Evolutionary conservation across 1,140 invertebrate genomes (phyloP), one percentile per base, ranked within the genome.

Genomic region (Temnothorax nylanderi): DNA sequence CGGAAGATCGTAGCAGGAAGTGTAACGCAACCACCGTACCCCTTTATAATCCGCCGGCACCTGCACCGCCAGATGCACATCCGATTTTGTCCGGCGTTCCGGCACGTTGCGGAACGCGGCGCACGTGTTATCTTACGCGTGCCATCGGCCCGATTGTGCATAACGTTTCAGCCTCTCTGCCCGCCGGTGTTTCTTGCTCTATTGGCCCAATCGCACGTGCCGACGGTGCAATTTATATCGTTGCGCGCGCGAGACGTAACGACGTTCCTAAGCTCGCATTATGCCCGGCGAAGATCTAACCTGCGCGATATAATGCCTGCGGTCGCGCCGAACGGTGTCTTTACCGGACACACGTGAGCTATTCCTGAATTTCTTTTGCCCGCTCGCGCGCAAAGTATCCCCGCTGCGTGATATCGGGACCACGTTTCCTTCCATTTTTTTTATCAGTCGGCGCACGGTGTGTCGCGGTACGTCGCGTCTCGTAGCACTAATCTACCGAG

Each of bases 71-170:
- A 75, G 69, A 74, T 72, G 54, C 69, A 58, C 54, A 34, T 74
- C 41, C 41, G 69, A 84, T 60, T 84, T 37, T n/a, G 87, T 56
- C 76, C 44, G 49, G 34, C 49, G 78, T 64, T 37, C 76, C 77
- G 76, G 26, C 82, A 85, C 87, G 75, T 81, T 80, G 60, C 21
- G 49, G 26, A 58, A 75, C 76, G 58, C 85, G 32, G 49, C 69
- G 71, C 58, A 62, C 71, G 71, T 76, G 71, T 65, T 82, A 90
- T 90, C 89, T 87, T 58, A 74, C 89, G 89, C 89, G 89, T 90
- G 89, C 89, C 89, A 90, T 90, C 89, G 56, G 58, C 88, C 81
- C 89, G 89, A 89, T 90, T 89, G 88, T 77, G 88, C 89, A 89
- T 89, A 90, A 89, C 89, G 87, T 32, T 51, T 54, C 76, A 67